phyloP scores from a whole-genome alignment of 2,888 invertebrate genomes.

The Desoria tigrina region DNA sequence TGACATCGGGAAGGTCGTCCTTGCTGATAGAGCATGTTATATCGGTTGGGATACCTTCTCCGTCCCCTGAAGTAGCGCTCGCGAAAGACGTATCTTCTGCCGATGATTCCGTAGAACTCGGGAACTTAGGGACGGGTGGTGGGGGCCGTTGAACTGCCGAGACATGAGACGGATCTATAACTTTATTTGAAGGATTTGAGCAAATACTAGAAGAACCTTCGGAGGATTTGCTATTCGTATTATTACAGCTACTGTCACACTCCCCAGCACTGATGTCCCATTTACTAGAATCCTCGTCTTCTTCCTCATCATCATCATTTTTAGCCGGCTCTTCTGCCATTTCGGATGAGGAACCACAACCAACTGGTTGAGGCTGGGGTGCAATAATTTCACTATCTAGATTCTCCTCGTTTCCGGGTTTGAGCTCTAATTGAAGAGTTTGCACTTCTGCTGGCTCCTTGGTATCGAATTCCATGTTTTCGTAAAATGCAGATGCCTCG shows the following conservation, averaged over 20 bases:
- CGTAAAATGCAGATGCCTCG: slow-evolving; percentile 4
- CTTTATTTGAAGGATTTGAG: background rate
- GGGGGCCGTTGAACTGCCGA: background rate
- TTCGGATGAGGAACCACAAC: no score
- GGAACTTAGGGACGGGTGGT: slow-evolving; percentile 1
- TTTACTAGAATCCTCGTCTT: slow-evolving; percentile 15
- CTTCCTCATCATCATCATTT: background rate
- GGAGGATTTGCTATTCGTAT: background rate
- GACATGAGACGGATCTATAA: background rate
- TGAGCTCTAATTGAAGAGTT: no score
- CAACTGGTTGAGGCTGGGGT: no score
- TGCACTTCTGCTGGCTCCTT: no score
- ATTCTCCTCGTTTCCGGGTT: background rate
- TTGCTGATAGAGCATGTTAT: slow-evolving; percentile 26
- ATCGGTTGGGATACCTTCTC: background rate
- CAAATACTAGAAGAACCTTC: background rate
- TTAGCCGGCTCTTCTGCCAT: background rate
- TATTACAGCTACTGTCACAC: background rate
- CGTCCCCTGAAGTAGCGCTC: background rate
- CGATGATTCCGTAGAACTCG: slow-evolving; percentile 8
- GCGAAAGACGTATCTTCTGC: background rate
- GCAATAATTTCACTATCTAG: no score
- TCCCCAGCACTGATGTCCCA: slow-evolving; percentile 1
- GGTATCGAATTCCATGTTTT: slow-evolving; percentile 1
- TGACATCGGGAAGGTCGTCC: slow-evolving; percentile 28